Percentiles rank a stretch among this genome's conserved stretches.
Evolutionary conservation across 1,140 invertebrate species (phyloP).

Genomic region (Catajapyx aquilonaris): DNA sequence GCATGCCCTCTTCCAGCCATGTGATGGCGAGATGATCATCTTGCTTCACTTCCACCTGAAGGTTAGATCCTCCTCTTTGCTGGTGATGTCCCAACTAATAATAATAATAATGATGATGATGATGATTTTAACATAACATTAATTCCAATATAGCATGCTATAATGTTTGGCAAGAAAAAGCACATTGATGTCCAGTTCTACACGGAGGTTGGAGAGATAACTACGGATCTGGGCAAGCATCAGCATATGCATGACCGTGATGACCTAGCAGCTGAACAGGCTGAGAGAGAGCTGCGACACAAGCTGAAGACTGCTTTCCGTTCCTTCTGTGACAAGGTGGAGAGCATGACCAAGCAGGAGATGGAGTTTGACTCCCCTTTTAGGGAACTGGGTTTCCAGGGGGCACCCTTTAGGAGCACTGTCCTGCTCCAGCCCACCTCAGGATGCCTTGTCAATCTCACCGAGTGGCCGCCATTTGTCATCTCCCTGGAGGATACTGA

Average conservation of each 20-base stretch:
- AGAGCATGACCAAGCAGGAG: constrained; percentile 85
- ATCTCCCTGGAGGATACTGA: constrained; percentile 95
- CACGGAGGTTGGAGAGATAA: constrained; percentile 98
- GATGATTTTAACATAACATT: background rate
- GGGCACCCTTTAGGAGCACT: constrained; percentile 91
- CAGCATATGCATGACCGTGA: constrained; percentile 99
- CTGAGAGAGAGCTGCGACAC: constrained; percentile 86
- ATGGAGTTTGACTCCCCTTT: constrained; percentile 98
- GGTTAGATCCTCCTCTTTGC: constrained; percentile 21
- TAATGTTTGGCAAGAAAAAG: constrained; percentile 99
- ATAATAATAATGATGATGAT: background rate
- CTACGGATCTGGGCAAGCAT: constrained; percentile 96
- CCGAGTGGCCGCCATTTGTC: constrained; percentile 98
- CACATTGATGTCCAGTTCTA: constrained; percentile 98
- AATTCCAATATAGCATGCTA: constrained; percentile 48
- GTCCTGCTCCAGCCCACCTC: constrained; percentile 93
- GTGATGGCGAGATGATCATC: constrained; percentile 99
- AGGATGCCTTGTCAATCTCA: constrained; percentile 87
- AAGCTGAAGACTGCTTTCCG: constrained; percentile 96
- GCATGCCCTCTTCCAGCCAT: constrained; percentile 98
- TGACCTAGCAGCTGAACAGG: constrained; percentile 95
- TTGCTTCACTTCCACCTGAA: constrained; percentile 96
- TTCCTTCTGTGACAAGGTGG: constrained; percentile 93
- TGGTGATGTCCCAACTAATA: background rate
- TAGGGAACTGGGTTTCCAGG: constrained; percentile 89